Evolutionary conservation across 2,113 vertebrate species (phyloP), one percentile per base, ranked within the genome.

Genomic region (Carollia perspicillata): DNA sequence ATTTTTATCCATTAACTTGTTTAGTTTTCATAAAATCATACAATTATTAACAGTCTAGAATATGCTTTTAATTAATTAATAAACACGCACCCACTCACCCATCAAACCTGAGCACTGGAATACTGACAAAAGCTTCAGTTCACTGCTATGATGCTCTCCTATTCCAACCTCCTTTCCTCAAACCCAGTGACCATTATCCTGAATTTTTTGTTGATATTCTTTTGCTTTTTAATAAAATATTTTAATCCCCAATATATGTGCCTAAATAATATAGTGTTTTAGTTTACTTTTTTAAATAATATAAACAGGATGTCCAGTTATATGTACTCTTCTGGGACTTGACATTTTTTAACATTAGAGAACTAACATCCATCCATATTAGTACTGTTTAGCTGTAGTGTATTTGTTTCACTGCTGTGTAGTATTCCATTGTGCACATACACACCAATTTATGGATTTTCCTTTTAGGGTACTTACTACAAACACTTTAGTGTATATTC

Each of bases 1-100:
- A 65, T 71, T 80, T 83, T 79, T 69, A 86, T 35, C 20, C 20
- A 89, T 14, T 92, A 53, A 80, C 4, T 69, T 49, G 55, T 20
- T 89, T 80, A 75, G 71, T 84, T 94, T 69, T 85, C 63, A 77
- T 84, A 51, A 94, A 87, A 49, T 69, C 14, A 78, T 71, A 84
- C 3, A 87, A 91, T 80, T 69, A 80, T 55, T 66, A 53, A 55
- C 72, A 84, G 47, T 87, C 30, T 77, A 89, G 58, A 33, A 71
- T 66, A 30, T 81, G 44, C 55, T 81, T 88, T 94, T 53, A 90
- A 58, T 89, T 92, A 95, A 40, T 28, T 55, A 92, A 69, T 60
- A 7, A 79, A 84, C 47, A 88, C 11, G 13, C 20, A 79, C 33
- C 3, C 55, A 92, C 8, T 28, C 23, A 84, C 44, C 3, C 40